Conservation (phyloP, 1,140 invertebrate species). For the Elysia chlorotica region DNA sequence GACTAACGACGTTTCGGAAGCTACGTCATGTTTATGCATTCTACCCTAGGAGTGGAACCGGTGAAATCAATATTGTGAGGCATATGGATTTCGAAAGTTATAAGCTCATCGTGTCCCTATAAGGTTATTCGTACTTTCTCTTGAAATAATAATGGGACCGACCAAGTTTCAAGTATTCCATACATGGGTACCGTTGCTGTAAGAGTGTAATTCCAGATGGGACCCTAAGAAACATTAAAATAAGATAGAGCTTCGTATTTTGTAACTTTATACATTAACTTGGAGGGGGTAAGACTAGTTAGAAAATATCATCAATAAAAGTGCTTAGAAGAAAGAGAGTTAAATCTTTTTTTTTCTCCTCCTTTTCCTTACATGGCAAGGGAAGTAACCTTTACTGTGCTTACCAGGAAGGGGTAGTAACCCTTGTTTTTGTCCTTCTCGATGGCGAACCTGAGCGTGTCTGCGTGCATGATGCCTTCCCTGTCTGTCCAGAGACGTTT, state of each 20-base stretch:
- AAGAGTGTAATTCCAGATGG: not conserved
- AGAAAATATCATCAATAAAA: not conserved
- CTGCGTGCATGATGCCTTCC: constrained; percentile 14
- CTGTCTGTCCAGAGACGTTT: constrained; percentile 20
- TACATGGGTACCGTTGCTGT: too few relatives aligned
- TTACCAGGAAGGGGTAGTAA: constrained; percentile 11
- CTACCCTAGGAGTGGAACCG: too few relatives aligned
- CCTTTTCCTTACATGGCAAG: not conserved
- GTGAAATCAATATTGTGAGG: too few relatives aligned
- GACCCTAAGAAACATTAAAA: not conserved
- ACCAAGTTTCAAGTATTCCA: too few relatives aligned
- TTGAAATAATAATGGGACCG: too few relatives aligned
- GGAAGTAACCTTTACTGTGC: too few relatives aligned
- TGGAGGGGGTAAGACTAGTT: too few relatives aligned
- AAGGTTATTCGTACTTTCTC: too few relatives aligned
- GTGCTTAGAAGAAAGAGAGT: not conserved
- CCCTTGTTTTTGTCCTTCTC: constrained; percentile 23
- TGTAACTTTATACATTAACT: not conserved
- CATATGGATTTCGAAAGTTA: too few relatives aligned
- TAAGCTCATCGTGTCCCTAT: too few relatives aligned
- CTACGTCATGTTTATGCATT: too few relatives aligned
- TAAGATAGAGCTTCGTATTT: not conserved
- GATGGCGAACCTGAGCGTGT: constrained; percentile 12
- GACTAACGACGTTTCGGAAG: too few relatives aligned
- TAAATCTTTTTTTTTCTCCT: not conserved